These are phyloP conservation scores for Antheraea assamensis DNA, from an alignment of 2,888 invertebrate genomes.

Conservation along the genomic window DNA sequence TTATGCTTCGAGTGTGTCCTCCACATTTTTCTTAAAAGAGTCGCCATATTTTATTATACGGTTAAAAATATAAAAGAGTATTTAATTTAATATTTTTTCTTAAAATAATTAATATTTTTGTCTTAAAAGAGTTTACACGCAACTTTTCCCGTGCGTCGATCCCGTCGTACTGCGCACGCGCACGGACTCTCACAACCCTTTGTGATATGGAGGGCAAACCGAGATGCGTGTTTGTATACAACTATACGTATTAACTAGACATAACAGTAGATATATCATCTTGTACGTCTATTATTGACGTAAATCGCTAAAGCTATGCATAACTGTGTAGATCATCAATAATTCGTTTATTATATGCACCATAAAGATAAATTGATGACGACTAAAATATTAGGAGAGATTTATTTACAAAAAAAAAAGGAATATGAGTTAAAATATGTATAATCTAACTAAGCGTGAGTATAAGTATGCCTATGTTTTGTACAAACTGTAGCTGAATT, in stretches of 20 bases:
- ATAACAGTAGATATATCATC: conserved; percentile 4
- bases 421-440: too few species aligned
- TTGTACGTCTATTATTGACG: not conserved
- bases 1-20: conserved; percentile 85
- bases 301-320: not conserved
- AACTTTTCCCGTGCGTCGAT: conserved; percentile 60
- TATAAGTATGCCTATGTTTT: too few species aligned
- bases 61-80: not conserved
- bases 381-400: too few species aligned
- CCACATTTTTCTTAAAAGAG: conserved; percentile 85
- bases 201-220: conserved; percentile 39
- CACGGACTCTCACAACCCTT: conserved; percentile 52
- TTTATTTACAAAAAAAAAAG: too few species aligned
- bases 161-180: conserved; percentile 47
- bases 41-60: conserved; percentile 67
- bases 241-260: not conserved
- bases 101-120: not conserved
- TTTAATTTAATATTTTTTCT: conserved; percentile 20
- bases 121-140: conserved; percentile 31
- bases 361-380: not conserved
- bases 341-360: not conserved
- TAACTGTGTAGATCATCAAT: not conserved
- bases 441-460: too few species aligned
- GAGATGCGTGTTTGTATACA: conserved; percentile 28
- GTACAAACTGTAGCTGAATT: too few species aligned